Evolutionary conservation across 1,140 invertebrate species (phyloP).

Genomic region (Conus betulinus): DNA sequence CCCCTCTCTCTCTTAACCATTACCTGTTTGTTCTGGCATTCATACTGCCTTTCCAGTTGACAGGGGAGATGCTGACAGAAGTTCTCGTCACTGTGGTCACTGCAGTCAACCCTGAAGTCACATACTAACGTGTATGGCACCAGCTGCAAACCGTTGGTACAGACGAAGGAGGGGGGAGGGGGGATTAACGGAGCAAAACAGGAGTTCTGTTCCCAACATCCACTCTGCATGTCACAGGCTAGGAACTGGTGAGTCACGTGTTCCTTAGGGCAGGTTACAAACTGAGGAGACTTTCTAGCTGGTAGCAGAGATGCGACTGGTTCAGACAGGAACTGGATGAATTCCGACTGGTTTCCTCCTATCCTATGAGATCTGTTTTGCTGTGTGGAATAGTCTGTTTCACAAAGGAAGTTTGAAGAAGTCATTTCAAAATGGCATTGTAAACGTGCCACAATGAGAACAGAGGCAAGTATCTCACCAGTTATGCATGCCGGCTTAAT

Average conservation of each 20-base stretch:
- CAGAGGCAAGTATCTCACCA: background rate
- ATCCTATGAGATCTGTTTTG: background rate
- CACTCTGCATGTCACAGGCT: conserved; percentile 12
- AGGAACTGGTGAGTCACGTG: background rate
- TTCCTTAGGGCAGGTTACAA: background rate
- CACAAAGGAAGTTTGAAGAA: background rate
- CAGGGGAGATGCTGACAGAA: no score
- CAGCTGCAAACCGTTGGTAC: background rate
- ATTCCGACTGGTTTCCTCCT: background rate
- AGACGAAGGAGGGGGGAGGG: conserved; percentile 9
- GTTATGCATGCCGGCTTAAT: background rate
- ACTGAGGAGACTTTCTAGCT: background rate
- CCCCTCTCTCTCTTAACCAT: no score
- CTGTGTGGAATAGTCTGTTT: background rate
- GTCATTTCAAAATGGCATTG: background rate
- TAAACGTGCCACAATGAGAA: background rate
- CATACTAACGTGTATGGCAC: no score
- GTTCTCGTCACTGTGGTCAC: no score
- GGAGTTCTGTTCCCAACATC: background rate
- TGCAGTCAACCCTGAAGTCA: no score
- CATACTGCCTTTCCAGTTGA: no score
- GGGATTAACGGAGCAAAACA: background rate
- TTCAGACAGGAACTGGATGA: background rate
- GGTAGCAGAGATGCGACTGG: background rate
- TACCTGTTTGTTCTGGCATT: conserved; percentile 10